Evolutionary conservation across 1,140 invertebrate genomes (phyloP), one percentile per base, ranked within the genome.

Genomic region (Zaprionus ornatus): DNA sequence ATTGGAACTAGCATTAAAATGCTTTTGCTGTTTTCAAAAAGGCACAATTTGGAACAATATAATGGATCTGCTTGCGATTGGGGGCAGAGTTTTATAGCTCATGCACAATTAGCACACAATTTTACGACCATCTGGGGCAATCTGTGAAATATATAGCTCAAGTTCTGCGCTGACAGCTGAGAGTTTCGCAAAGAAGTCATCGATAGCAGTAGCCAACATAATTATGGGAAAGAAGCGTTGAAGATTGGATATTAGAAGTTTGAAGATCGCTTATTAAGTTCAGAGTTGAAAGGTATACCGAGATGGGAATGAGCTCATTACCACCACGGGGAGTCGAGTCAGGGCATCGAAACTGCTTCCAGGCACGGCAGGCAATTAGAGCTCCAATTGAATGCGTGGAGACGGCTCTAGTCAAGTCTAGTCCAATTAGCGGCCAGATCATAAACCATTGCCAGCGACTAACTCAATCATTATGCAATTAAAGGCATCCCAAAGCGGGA

Each of bases 401-500:
- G 32, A 61, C 52, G 21, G 21, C 42, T 25, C 59, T 32, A 59
- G 21, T 37, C 50, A 25, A 45, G 29, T 48, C 35, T 29, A 50
- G 63, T 35, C 80, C 84, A 87, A 88, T 87, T 87, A 87, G 80
- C 76, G 79, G 72, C 73, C 68, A 70, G 79, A 82, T 87, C 83
- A 82, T 87, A 77, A 77, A 70, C 57, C 42, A 67, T 19, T 60
- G 25, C 50, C 62, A 75, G 60, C 69, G 82, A 87, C 84, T 88
- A 83, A 78, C 77, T 88, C 84, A 83, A 87, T 88, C 80, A 87
- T 87, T 88, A 83, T 48, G 84, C 84, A 87, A 87, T 87, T 87
- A 88, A 71, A 64, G 54, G 45, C 29, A 55, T 32, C 50, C 71
- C 57, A 59, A 67, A 57, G 45, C 52, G 59, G 63, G 59, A n/a